Conservation (phyloP, 2,797 vertebrate species). For the Tinamus major region DNA sequence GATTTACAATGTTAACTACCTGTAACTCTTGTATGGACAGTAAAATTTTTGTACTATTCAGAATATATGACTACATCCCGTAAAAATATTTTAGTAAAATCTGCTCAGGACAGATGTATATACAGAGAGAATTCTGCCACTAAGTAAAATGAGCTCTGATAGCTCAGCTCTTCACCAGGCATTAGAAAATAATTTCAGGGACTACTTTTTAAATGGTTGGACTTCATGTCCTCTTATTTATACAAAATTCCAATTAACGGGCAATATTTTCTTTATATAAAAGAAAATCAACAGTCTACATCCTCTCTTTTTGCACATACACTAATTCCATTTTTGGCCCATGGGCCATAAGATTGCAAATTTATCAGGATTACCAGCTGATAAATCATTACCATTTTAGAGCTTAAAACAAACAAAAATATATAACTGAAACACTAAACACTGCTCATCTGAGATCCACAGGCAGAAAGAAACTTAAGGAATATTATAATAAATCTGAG, state of each 20-base stretch:
- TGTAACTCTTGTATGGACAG: neutral
- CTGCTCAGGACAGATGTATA: neutral
- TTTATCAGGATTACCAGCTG: neutral
- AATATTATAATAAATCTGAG: neutral
- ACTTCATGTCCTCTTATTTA: neutral
- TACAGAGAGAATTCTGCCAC: neutral
- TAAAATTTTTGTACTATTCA: neutral
- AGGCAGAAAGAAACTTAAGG: neutral
- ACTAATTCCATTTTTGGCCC: neutral
- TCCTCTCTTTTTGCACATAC: neutral
- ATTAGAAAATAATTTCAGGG: neutral
- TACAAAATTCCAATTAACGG: neutral
- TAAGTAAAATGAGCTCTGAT: rapidly evolving
- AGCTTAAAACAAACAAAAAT: neutral
- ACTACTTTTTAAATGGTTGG: neutral
- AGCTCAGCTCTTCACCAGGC: neutral
- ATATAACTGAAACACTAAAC: neutral
- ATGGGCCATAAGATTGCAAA: neutral
- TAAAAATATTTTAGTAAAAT: neutral
- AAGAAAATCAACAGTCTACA: neutral
- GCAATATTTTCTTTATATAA: neutral
- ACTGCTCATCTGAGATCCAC: neutral
- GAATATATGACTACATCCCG: neutral
- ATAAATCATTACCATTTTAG: neutral
- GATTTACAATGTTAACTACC: neutral